These are phyloP conservation scores for Formica aserva DNA, from an alignment of 2,888 invertebrate genomes.

Conservation along the genomic window DNA sequence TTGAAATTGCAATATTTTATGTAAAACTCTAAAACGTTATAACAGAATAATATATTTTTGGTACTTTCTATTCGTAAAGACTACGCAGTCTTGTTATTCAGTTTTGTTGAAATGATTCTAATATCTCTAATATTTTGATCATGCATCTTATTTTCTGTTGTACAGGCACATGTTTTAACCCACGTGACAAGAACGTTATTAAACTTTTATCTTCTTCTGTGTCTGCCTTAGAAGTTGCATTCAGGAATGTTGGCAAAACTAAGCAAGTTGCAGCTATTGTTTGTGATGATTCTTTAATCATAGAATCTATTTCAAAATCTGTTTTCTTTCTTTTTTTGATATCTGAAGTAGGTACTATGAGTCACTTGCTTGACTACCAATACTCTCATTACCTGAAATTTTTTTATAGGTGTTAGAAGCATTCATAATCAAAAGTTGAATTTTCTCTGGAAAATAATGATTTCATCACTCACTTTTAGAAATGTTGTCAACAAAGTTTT, in stretches of 20 bases:
- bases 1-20: not conserved
- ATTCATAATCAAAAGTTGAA: not conserved
- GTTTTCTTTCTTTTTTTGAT: constrained; percentile 1
- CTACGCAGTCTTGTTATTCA: not conserved
- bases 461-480: not conserved
- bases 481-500: not conserved
- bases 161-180: not conserved
- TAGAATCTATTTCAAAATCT: not conserved
- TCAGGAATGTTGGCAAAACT: not conserved
- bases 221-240: not conserved
- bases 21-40: not conserved
- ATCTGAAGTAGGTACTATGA: not conserved
- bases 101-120: not conserved
- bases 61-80: not conserved
- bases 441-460: not conserved
- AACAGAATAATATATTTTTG: not conserved
- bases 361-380: not conserved
- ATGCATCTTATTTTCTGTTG: not conserved
- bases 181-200: not conserved
- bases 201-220: not conserved
- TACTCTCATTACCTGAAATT: not conserved
- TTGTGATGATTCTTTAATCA: not conserved
- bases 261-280: not conserved
- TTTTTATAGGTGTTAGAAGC: not conserved
- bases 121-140: not conserved